phyloP scores from a whole-genome alignment of 2,888 invertebrate genomes.

The Auanema sp. region DNA sequence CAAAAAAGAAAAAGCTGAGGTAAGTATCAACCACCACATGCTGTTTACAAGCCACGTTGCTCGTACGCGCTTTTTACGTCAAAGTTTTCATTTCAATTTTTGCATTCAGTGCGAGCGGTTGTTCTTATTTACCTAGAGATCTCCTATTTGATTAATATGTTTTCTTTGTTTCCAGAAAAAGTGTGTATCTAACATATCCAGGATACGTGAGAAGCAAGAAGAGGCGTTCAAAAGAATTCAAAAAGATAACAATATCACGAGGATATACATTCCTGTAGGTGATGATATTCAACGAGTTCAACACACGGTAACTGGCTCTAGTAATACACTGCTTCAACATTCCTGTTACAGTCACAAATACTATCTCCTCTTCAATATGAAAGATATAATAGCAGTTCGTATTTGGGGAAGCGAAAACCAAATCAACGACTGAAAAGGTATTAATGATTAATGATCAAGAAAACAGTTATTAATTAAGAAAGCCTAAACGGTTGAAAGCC shows the following conservation, averaged over 20 bases:
- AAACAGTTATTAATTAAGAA: too few relatives aligned
- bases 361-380: not conserved
- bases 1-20: conserved; percentile 33
- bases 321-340: too few relatives aligned
- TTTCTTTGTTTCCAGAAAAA: conserved; percentile 35
- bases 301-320: too few relatives aligned
- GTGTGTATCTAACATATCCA: conserved; percentile 22
- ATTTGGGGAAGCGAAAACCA: conserved; percentile 1
- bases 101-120: too few relatives aligned
- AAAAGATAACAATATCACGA: conserved; percentile 44
- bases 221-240: conserved; percentile 41
- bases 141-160: not conserved
- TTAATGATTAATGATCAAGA: not conserved
- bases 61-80: not conserved
- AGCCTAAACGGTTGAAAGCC: too few relatives aligned
- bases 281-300: conserved; percentile 1
- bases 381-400: not conserved
- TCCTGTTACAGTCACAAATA: too few relatives aligned
- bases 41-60: not conserved
- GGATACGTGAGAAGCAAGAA: conserved; percentile 38
- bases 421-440: not conserved
- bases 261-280: conserved; percentile 34
- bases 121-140: not conserved
- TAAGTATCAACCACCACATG: not conserved
- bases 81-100: too few relatives aligned